phyloP scores from a whole-genome alignment of 2,888 invertebrate genomes.

The Venusia cambrica region DNA sequence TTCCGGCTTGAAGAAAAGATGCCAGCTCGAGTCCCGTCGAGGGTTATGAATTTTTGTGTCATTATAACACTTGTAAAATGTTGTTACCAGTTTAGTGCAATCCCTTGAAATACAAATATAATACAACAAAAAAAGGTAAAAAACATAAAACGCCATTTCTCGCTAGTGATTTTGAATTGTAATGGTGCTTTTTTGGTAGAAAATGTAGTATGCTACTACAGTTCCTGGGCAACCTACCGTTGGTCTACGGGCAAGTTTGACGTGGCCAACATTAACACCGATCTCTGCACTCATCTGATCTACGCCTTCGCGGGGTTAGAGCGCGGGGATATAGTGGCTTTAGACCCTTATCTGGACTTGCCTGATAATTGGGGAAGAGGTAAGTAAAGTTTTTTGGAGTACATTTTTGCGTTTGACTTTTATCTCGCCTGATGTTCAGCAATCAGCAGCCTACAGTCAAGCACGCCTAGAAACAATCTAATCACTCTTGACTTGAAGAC shows the following conservation, averaged over 20 bases:
- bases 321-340: constrained; percentile 62
- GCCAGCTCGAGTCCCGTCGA: no score
- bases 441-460: no score
- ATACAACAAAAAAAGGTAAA: no score
- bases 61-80: no score
- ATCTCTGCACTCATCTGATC: constrained; percentile 87
- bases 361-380: constrained; percentile 81
- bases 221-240: constrained; percentile 88
- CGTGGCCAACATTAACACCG: constrained; percentile 83
- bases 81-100: no score
- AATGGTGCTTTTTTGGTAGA: constrained; percentile 58
- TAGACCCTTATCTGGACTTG: constrained; percentile 84
- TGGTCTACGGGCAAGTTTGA: constrained; percentile 83
- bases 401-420: not conserved
- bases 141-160: no score
- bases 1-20: no score
- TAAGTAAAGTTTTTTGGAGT: constrained; percentile 33
- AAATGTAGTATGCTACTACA: constrained; percentile 87
- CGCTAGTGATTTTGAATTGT: not conserved
- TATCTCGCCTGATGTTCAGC: no score
- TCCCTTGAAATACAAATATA: no score
- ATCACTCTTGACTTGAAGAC: no score
- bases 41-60: no score
- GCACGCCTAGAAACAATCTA: no score
- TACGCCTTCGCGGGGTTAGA: constrained; percentile 87